These are phyloP conservation scores for Collichthys lucidus DNA, from an alignment of 2,113 vertebrate species.

Conservation along the genomic window DNA sequence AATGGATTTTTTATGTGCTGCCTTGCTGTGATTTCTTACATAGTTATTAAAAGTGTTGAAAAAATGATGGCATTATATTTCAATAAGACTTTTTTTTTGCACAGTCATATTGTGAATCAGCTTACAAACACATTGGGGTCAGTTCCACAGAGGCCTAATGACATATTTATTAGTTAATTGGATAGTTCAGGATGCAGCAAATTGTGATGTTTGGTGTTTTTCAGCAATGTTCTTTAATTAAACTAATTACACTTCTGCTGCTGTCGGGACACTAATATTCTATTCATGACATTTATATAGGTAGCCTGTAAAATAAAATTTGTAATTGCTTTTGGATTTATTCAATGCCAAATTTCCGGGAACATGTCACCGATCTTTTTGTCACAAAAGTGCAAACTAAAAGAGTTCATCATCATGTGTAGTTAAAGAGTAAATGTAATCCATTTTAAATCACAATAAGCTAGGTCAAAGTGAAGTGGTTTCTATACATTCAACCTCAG, in stretches of 20 bases:
- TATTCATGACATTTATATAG: conserved; percentile 32
- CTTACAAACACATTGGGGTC: conserved; percentile 12
- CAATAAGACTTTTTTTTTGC: conserved; percentile 6
- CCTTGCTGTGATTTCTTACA: conserved; percentile 26
- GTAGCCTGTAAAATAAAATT: not conserved
- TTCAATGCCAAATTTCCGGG: conserved; percentile 33
- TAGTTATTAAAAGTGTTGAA: conserved; percentile 17
- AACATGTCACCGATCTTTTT: not conserved
- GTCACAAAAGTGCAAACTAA: not conserved
- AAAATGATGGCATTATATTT: conserved; percentile 11
- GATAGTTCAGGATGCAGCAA: conserved; percentile 39
- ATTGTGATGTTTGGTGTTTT: conserved; percentile 32
- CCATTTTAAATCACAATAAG: not conserved
- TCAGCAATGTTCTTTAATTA: conserved; percentile 47
- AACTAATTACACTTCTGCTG: conserved; percentile 51
- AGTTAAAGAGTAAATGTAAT: not conserved
- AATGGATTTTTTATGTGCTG: conserved; percentile 42
- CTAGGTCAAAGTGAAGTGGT: not conserved
- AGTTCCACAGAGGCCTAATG: not conserved
- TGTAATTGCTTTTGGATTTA: not conserved
- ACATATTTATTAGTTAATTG: conserved; percentile 55
- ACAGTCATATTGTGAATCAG: conserved; percentile 39
- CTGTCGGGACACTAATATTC: conserved; percentile 38
- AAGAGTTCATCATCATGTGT: not conserved
- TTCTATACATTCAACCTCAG: not conserved